A percentile compares a stretch with the other conserved stretches of the same genome.
Conservation (phyloP, 2,888 invertebrate genomes). For the Aphodius granarius region DNA sequence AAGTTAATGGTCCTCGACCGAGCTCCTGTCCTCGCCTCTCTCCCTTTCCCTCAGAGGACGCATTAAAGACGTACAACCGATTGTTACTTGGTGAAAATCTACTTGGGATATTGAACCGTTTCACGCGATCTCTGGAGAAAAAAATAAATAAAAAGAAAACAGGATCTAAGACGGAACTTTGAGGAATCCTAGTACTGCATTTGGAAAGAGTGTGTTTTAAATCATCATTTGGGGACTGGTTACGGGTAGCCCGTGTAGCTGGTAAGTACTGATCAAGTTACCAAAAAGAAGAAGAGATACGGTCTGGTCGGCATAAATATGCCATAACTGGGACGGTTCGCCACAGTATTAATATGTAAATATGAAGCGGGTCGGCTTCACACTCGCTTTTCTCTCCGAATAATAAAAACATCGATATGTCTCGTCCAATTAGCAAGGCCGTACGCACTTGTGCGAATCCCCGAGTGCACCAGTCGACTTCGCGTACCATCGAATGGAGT, state of each 20-base stretch:
- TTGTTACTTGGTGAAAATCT: not conserved
- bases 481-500: not conserved
- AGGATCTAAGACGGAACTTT: too few relatives aligned
- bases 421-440: conserved; percentile 22
- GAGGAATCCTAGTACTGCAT: not conserved
- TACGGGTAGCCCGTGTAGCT: not conserved
- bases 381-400: conserved; percentile 16
- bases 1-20: not conserved
- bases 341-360: conserved; percentile 13
- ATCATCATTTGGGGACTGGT: not conserved
- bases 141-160: too few relatives aligned
- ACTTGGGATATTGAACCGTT: not conserved
- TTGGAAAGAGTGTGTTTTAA: not conserved
- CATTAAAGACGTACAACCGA: not conserved
- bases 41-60: not conserved
- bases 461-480: not conserved
- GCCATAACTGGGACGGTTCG: conserved; percentile 1
- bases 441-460: conserved; percentile 2
- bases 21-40: not conserved
- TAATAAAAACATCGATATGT: conserved; percentile 25
- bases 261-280: not conserved
- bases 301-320: not conserved
- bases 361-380: conserved; percentile 7
- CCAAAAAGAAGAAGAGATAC: not conserved
- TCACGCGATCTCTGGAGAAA: not conserved